These are phyloP conservation scores for Habropoda laboriosa DNA, from an alignment of 1,140 invertebrate species.

Conservation along the genomic window DNA sequence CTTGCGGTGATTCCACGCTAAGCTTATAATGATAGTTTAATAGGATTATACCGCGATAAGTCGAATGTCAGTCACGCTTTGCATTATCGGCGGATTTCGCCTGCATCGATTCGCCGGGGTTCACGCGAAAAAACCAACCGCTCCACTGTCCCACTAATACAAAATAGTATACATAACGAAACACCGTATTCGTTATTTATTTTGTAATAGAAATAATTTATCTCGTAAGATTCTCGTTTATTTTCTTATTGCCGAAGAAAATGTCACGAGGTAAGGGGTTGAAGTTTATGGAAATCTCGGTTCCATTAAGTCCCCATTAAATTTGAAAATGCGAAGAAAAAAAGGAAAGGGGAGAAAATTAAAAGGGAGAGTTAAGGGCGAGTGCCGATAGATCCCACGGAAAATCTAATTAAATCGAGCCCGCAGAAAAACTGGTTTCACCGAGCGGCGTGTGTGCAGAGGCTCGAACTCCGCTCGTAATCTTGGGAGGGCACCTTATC, in stretches of 20 bases:
- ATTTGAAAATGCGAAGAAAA: background rate
- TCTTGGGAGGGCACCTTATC: constrained; percentile 81
- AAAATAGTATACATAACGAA: too few relatives aligned
- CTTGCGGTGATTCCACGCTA: constrained; percentile 76
- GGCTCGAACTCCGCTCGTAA: constrained; percentile 63
- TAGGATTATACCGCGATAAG: constrained; percentile 76
- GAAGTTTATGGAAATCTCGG: too few relatives aligned
- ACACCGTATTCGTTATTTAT: too few relatives aligned
- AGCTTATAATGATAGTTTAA: constrained; percentile 77
- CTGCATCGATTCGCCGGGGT: constrained; percentile 61
- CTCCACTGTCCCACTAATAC: constrained; percentile 12
- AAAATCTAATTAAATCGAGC: constrained; percentile 47
- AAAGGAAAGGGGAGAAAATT: background rate
- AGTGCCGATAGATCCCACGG: constrained; percentile 31
- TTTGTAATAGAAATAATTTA: too few relatives aligned
- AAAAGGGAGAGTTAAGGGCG: background rate
- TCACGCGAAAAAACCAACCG: constrained; percentile 42
- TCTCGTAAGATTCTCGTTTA: too few relatives aligned
- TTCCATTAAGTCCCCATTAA: too few relatives aligned
- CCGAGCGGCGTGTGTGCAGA: background rate
- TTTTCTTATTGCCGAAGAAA: too few relatives aligned
- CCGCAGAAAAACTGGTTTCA: constrained; percentile 43
- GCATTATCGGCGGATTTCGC: constrained; percentile 74
- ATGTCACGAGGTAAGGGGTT: too few relatives aligned
- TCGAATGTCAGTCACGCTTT: constrained; percentile 78